These are phyloP conservation scores for Crenuchus spilurus DNA, from an alignment of 2,797 vertebrate species.

Conservation along the genomic window DNA sequence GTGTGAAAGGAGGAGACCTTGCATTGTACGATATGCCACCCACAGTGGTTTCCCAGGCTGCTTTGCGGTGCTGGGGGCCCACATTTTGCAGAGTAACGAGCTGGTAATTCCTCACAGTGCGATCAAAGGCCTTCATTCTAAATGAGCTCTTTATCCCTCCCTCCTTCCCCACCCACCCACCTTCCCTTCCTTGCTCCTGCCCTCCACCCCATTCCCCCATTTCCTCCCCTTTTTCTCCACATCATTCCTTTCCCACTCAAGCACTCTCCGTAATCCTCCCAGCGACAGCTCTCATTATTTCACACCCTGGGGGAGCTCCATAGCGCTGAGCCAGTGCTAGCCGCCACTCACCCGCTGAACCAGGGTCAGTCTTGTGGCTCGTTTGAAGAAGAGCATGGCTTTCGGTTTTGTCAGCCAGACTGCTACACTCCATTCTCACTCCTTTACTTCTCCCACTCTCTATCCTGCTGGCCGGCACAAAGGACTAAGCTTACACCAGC, in stretches of 20 bases:
- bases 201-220: constrained; percentile 32
- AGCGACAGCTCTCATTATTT: constrained; percentile 65
- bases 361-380: neutral
- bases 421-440: neutral
- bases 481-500: neutral
- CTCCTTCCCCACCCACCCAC: too few species aligned
- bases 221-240: constrained; percentile 50
- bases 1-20: constrained; percentile 44
- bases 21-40: constrained; percentile 52
- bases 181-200: constrained; percentile 43
- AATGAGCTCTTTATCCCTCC: constrained; percentile 42
- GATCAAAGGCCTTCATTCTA: constrained; percentile 72
- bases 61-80: constrained; percentile 55
- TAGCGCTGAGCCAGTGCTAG: neutral
- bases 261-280: constrained; percentile 58
- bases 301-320: constrained; percentile 50
- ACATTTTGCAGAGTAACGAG: constrained; percentile 63
- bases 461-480: constrained; percentile 17
- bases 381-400: neutral
- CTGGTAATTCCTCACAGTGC: constrained; percentile 69
- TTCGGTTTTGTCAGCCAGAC: constrained; percentile 8
- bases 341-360: neutral
- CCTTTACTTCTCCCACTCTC: neutral
- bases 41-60: constrained; percentile 58
- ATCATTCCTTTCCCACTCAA: constrained; percentile 54